A percentile compares a stretch with the other conserved stretches of the same genome.
phyloP scores from a whole-genome alignment of 1,140 invertebrate species.

The Drosophila nigromelanica region DNA sequence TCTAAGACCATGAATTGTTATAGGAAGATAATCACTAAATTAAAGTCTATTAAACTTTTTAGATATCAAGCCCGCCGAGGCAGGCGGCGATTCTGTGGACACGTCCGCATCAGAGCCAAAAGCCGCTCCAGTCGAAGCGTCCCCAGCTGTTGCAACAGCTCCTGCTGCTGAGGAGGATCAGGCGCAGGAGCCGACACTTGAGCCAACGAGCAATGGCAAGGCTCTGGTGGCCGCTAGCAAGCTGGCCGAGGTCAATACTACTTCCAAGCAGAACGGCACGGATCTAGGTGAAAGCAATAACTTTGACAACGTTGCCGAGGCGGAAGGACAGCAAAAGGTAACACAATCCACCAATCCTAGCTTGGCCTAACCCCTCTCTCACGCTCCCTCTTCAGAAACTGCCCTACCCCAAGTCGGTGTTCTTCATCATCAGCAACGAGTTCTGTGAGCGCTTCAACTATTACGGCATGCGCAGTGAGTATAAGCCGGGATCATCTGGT shows the following conservation, averaged over 20 bases:
- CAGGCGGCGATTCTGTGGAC: constrained; percentile 12
- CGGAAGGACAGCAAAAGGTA: constrained; percentile 78
- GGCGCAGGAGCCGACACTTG: background rate
- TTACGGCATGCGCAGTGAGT: constrained; percentile 97
- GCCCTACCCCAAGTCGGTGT: constrained; percentile 94
- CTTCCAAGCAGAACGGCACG: constrained; percentile 42
- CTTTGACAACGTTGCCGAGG: constrained; percentile 60
- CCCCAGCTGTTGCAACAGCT: background rate
- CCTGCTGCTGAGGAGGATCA: background rate
- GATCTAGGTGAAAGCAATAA: constrained; percentile 33
- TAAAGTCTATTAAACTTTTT: background rate
- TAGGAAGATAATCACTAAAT: no score
- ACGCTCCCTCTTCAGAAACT: constrained; percentile 86
- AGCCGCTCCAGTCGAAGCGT: background rate
- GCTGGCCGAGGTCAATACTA: constrained; percentile 17
- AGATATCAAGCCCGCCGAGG: constrained; percentile 58
- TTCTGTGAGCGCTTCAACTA: constrained; percentile 98
- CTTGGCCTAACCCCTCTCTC: background rate
- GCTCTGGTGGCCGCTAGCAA: constrained; percentile 26
- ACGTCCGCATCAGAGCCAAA: background rate
- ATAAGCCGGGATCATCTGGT: no score
- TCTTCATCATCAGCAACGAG: constrained; percentile 97
- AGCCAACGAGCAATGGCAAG: constrained; percentile 39
- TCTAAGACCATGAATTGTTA: no score
- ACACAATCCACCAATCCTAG: no score